Evolutionary conservation across 92 coral and sea anemone species (phyloP), one percentile per base, ranked within the genome.

Genomic region (Galaxea fascicularis): DNA sequence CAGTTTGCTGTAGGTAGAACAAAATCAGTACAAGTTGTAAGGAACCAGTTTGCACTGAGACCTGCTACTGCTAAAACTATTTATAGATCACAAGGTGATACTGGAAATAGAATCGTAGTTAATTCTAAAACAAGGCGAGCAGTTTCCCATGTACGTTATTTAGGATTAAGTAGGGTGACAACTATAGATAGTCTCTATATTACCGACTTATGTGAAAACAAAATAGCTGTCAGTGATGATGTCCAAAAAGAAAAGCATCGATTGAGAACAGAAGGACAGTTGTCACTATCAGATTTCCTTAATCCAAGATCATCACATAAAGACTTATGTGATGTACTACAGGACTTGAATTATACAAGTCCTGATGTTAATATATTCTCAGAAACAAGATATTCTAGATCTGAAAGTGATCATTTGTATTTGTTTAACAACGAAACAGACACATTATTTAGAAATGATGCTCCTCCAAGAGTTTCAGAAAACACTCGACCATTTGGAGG

Each of bases 61-160:
- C 80, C 87, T 82, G 87, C 71, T 63, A 74, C 89, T 51, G 89
- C 93, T 65, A 89, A 89, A 89, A 89, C 89, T 47, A 76, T 89
- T 29, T 89, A 89, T 64, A 76, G 85, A 83, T 58, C 64, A 58
- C 64, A 18, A 58, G 27, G 22, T 78, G 90, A 88, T 35, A 82
- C 88, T 27, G 88, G 83, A 56, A 27, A 52, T 31, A 35, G 78
- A 82, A 71, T 76, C 12, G 92, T 88, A 83, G 88, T 82, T 35
- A 88, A 82, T 49, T 62, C 80, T 87, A 73, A 80, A 21, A 87
- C 90, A 63, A 65, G 59, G 31, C 44, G 45, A 53, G 90, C 90
- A 52, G 69, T 87, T 45, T 82, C 86, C 57, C 87, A 86, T 49
- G 31, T 71, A 70, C 87, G 71, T 72, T 82, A 82, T 57, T 80